Base-by-base conservation (phyloP, 2,797 vertebrate species). In the Channa striata region DNA sequence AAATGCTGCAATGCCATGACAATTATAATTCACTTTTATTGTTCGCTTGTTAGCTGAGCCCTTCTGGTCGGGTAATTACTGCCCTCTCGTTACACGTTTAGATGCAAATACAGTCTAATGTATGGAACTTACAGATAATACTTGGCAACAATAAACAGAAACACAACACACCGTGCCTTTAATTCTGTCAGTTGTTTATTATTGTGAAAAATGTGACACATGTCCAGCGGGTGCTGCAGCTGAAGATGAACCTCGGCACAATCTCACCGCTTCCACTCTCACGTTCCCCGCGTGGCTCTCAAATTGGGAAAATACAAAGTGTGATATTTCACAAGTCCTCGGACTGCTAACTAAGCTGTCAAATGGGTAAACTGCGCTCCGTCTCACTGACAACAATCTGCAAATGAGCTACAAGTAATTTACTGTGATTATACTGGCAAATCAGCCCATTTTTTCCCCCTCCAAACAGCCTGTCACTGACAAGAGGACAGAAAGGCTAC, bases 261-360 rank as follows among this genome's bases (percentile, higher is more conserved):
- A 54, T 83, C 77, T 78, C 68, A 82, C 72, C 67, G 84, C 85
- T 83, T 80, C 61, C 73, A 65, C 65, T 86, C 75, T 81, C 87
- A 71, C 83, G 42, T 81, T 84, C 60, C 21, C 81, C 21, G 84
- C 79, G 59, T 75, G 67, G 70, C 82, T 82, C 89, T 87, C 76
- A 86, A 84, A 91, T 89, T 91, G 82, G 87, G 85, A 90, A 91
- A 82, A 84, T 72, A 85, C 74, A 77, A 89, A 82, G 91, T 94
- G 93, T 91, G 91, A 94, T 87, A 87, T 94, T 94, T 95, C 93
- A 89, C 94, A 92, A 90, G 84, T 93, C 87, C 78, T 76, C 85
- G 87, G 89, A 91, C 93, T 74, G 92, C 90, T 93, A 94, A 94
- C 93, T 92, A 94, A 94, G 91, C 92, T 94, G 93, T 94, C 94